Base-by-base conservation (phyloP, 2,797 vertebrate genomes). In the Protonibea diacanthus region DNA sequence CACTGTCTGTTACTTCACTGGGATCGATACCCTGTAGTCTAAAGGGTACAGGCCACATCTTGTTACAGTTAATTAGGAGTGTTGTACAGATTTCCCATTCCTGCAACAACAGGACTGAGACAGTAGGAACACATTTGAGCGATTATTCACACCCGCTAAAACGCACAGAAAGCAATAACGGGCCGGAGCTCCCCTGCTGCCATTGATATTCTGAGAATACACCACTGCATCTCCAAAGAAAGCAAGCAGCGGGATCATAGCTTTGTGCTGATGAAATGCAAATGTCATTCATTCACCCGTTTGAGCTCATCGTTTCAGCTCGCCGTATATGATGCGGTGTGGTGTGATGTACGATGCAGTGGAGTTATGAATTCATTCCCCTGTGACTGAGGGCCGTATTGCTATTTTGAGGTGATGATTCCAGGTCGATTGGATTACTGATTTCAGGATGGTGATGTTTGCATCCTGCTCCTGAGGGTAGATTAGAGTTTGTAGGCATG, bases 391-490 rank as follows among this genome's bases (percentile, higher is more conserved):
- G 59, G 58, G 14, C 44, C 5, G 29, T 70, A 56, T 38, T 77
- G 71, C 60, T 78, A 61, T 81, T 85, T 76, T 83, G 73, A 83
- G 76, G 61, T 40, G 55, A 78, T 73, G 67, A 88, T 81, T 86
- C 71, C 82, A 81, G 83, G 79, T 89, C 66, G 78, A 89, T 86
- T 86, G 87, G 88, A 91, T 92, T 88, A 89, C 25, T 80, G 69
- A 83, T 74, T 62, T 57, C 45, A 64, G 51, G 60, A 48, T 79
- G 69, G 69, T 84, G 79, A 76, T 71, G 64, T 74, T 83, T 82
- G 51, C 73, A 58, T 76, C 25, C 25, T 49, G 71, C 69, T 82
- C 27, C 20, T 53, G 75, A 55, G 78, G 60, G n/a, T 33, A 74
- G 65, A 85, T 86, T 86, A 78, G 73, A 71, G 33, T 84, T 79